Percentiles rank a stretch among this genome's conserved stretches.
phyloP scores from a whole-genome alignment of 2,888 invertebrate species.

The Diachrysia chrysitis region DNA sequence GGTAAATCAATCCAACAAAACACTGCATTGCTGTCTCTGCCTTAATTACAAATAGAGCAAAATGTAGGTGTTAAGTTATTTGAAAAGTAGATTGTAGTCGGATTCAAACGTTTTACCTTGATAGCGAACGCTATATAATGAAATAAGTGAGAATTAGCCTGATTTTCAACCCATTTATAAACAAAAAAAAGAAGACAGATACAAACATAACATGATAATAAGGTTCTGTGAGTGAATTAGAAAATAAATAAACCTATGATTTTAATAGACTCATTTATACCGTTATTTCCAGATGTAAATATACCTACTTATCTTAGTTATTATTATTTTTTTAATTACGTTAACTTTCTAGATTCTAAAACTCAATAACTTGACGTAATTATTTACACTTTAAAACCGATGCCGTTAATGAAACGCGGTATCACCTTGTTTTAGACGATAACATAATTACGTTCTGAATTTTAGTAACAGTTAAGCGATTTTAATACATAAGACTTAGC shows the following conservation, averaged over 20 bases:
- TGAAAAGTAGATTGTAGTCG: constrained; percentile 15
- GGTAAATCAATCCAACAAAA: neutral
- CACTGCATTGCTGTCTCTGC: neutral
- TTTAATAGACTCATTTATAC: too few species aligned
- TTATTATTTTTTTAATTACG: constrained; percentile 1
- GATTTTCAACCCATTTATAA: constrained; percentile 5
- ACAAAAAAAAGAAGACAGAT: too few species aligned
- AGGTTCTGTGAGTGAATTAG: too few species aligned
- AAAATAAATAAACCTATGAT: too few species aligned
- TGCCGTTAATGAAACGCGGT: constrained; percentile 31
- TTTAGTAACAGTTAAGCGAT: constrained; percentile 11
- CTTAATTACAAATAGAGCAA: neutral
- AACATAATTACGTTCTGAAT: constrained; percentile 22
- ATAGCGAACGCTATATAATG: constrained; percentile 14
- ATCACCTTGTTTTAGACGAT: constrained; percentile 20
- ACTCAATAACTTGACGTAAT: constrained; percentile 1
- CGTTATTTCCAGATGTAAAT: too few species aligned
- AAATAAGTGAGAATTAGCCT: constrained; percentile 34
- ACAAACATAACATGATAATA: too few species aligned
- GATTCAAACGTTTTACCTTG: constrained; percentile 35
- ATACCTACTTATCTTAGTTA: too few species aligned
- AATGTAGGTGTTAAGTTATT: constrained; percentile 6
- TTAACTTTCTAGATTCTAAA: constrained; percentile 7
- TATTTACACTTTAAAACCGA: neutral
- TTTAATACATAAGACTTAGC: constrained; percentile 14